Conservation (phyloP, 2,113 vertebrate genomes). For the Engystomops pustulosus region DNA sequence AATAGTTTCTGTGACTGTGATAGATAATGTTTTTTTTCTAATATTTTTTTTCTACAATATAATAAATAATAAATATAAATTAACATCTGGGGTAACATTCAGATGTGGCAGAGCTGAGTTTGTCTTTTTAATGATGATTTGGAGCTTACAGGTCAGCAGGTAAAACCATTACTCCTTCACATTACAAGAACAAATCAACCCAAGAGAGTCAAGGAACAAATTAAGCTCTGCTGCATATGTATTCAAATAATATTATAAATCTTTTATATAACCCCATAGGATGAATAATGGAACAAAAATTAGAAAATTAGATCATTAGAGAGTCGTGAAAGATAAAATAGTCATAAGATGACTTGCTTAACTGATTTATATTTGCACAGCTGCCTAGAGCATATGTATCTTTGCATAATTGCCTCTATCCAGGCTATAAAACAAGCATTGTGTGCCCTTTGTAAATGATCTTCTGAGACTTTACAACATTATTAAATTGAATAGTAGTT, state of each 20-base stretch:
- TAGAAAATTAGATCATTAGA: conserved; percentile 5
- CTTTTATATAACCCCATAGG: not conserved
- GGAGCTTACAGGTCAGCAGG: not conserved
- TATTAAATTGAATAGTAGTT: conserved; percentile 2
- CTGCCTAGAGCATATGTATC: conserved; percentile 12
- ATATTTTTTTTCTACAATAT: no score
- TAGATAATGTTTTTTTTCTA: no score
- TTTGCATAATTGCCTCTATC: conserved; percentile 1
- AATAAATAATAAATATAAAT: no score
- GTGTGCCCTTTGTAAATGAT: not conserved
- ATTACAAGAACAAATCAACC: not conserved
- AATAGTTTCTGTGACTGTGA: no score
- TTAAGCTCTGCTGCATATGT: not conserved
- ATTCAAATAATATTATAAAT: not conserved
- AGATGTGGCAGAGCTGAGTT: not conserved
- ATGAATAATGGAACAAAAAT: not conserved
- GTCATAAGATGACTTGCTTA: not conserved
- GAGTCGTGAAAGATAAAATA: not conserved
- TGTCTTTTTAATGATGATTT: not conserved
- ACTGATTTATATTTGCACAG: conserved; percentile 7
- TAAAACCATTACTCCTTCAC: not conserved
- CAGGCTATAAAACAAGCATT: not conserved
- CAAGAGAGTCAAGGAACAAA: not conserved
- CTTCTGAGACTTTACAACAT: not conserved
- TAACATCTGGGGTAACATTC: no score